Evolutionary conservation across 2,113 vertebrate genomes (phyloP), one percentile per base, ranked within the genome.

Genomic region (Sialia sialis): DNA sequence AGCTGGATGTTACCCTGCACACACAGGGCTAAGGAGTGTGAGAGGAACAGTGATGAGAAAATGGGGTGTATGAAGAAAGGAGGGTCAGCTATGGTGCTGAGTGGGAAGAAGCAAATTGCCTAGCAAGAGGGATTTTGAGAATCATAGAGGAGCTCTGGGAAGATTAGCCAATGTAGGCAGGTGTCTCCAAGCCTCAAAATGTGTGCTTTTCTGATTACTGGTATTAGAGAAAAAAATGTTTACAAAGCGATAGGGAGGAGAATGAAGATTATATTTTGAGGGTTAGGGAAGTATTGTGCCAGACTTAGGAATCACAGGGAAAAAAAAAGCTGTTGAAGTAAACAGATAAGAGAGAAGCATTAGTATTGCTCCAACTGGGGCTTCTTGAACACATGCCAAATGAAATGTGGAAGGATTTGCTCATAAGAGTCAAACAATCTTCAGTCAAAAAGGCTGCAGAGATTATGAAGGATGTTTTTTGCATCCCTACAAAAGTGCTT

Each of bases 171-270:
- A 29, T 22, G 84, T 63, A 89, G 84, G 70, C 87, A 89, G 94
- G 81, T 91, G 84, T 48, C 67, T 91, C 11, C 59, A n/a, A 91
- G 79, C 38, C 58, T 89, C 38, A 64, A 48, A 90, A 93, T 81
- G 69, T 96, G 93, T 96, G 77, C 34, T 95, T 72, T 92, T 86
- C 94, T 94, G 93, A 93, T 95, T 90, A 83, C 38, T 72, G 76
- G 41, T 51, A 54, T 93, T 95, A 84, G 13, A 52, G 52, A 48
- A 38, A 55, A 34, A 85, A 75, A 39, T 30, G 41, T 95, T 93
- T 89, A 80, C 84, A 70, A 63, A 87, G 77, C 0, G 2, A 46
- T 67, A 4, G 14, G 49, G 84, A 86, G 58, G 66, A 79, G 46
- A 63, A 90, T 59, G 58, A 74, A 84, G 90, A 79, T 93, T 75